Percentiles rank a stretch among this genome's conserved stretches.
Conservation (phyloP, 2,888 invertebrate species). For the Phaedon cochleariae region DNA sequence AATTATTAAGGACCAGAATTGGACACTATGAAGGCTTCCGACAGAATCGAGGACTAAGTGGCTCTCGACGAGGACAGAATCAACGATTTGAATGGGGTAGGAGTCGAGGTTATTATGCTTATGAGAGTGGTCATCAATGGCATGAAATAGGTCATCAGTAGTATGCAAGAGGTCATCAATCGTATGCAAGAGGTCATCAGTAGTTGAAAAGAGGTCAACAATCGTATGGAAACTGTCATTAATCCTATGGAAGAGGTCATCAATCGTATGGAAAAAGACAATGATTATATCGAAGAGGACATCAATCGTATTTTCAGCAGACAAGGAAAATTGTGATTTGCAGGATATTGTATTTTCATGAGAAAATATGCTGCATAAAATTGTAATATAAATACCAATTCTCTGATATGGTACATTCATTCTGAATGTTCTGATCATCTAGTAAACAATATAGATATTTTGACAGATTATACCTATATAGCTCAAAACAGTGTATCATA, state of each 20-base stretch:
- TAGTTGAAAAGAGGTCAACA: background rate
- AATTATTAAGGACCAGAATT: background rate
- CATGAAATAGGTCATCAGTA: too few relatives aligned
- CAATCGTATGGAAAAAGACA: too few relatives aligned
- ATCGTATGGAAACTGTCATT: too few relatives aligned
- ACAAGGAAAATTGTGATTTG: background rate
- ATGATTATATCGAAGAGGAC: too few relatives aligned
- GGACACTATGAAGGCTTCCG: background rate
- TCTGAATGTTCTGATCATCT: background rate
- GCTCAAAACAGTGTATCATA: constrained; percentile 6
- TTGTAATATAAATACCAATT: background rate
- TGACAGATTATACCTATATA: too few relatives aligned
- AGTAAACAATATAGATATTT: background rate
- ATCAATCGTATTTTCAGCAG: too few relatives aligned
- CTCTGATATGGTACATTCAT: background rate
- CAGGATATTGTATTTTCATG: constrained; percentile 6
- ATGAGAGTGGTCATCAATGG: background rate
- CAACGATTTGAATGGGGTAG: background rate
- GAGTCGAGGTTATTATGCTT: background rate
- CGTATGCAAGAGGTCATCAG: too few relatives aligned
- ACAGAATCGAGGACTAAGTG: background rate
- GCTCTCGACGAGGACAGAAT: background rate
- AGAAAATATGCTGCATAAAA: background rate
- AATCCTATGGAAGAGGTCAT: too few relatives aligned
- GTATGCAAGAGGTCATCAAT: too few relatives aligned